phyloP scores from a whole-genome alignment of 1,140 invertebrate species.

The Anastrepha obliqua region DNA sequence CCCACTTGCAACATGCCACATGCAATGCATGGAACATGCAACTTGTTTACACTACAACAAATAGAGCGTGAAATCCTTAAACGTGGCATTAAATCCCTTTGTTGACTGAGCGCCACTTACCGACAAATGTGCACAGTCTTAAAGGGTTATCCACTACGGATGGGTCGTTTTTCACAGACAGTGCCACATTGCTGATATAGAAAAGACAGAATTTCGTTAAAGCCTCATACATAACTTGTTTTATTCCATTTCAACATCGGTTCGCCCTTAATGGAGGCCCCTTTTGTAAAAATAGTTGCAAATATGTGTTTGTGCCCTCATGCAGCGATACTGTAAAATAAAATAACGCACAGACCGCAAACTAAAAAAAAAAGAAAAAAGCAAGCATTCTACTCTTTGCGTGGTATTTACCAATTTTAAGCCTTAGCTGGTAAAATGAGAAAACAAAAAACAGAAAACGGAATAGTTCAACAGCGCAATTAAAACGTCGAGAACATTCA shows the following conservation, averaged over 20 bases:
- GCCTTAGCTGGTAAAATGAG: neutral
- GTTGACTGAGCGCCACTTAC: slow-evolving; percentile 16
- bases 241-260: no score
- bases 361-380: neutral
- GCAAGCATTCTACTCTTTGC: no score
- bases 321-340: neutral
- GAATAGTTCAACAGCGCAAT: slow-evolving; percentile 23
- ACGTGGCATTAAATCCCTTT: slow-evolving; percentile 27
- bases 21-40: neutral
- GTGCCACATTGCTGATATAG: no score
- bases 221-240: no score
- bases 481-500: slow-evolving; percentile 42
- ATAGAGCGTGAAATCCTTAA: slow-evolving; percentile 48
- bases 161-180: no score
- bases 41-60: slow-evolving; percentile 39
- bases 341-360: neutral
- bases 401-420: neutral
- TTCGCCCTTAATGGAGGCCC: no score
- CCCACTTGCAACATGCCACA: neutral
- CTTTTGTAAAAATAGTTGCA: no score
- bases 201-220: no score
- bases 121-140: neutral
- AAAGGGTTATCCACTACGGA: no score
- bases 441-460: neutral
- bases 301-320: neutral